phyloP scores from a whole-genome alignment of 92 coral and sea anemone species.

The Isaurus tuberculatus region DNA sequence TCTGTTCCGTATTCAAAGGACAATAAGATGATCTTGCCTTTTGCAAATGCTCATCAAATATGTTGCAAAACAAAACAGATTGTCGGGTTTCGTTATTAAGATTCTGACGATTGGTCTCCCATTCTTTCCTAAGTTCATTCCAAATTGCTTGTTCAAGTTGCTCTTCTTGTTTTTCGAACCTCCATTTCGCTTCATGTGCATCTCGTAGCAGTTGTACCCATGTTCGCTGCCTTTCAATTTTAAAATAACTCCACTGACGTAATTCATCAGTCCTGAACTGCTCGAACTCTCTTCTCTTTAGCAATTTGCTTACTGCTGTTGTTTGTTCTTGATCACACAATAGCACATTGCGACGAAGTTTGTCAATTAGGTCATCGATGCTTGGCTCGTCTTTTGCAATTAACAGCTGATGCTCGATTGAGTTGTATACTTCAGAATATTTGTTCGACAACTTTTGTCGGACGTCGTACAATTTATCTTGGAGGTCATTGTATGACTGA shows the following conservation, averaged over 20 bases:
- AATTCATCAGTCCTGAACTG: constrained; percentile 16
- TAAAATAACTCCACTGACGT: constrained; percentile 15
- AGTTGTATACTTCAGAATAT: neutral
- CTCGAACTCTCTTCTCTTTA: neutral
- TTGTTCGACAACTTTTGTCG: constrained; percentile 8
- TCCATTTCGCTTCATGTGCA: constrained; percentile 13
- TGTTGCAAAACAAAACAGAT: neutral
- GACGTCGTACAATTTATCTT: neutral
- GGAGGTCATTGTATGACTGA: neutral
- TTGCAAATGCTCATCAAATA: neutral
- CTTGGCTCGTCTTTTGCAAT: neutral
- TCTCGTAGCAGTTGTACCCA: constrained; percentile 10
- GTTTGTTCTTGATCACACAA: neutral
- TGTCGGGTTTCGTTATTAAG: neutral
- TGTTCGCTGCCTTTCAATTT: neutral
- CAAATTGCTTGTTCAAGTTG: neutral
- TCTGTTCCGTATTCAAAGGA: constrained; percentile 4
- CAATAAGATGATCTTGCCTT: neutral
- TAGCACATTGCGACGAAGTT: neutral
- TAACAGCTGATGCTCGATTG: neutral
- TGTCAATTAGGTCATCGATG: neutral
- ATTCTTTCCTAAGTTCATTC: neutral
- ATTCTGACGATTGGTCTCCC: neutral
- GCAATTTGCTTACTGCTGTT: neutral
- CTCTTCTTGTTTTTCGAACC: constrained; percentile 1